Conservation (phyloP, 1,140 invertebrate species). For the Drosophila varians region DNA sequence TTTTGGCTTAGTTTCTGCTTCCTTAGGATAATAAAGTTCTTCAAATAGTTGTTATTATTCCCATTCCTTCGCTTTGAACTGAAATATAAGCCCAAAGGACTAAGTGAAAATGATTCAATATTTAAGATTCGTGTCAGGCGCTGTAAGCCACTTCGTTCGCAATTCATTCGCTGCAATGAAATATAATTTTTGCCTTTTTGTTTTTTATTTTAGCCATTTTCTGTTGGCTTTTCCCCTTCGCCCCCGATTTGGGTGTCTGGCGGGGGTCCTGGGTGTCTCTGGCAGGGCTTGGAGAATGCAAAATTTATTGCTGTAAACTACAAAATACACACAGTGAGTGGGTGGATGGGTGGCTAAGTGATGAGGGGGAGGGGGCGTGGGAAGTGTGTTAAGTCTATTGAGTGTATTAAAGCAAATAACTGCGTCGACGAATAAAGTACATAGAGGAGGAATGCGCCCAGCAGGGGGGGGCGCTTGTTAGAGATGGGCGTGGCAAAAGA, state of each 20-base stretch:
- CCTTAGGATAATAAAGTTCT: too few species aligned
- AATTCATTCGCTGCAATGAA: constrained; percentile 28
- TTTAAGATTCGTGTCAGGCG: not conserved
- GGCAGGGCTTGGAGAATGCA: constrained; percentile 73
- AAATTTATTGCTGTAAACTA: constrained; percentile 79
- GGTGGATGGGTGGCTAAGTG: constrained; percentile 1
- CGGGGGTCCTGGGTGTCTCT: constrained; percentile 35
- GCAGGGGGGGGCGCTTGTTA: not conserved
- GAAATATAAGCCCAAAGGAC: not conserved
- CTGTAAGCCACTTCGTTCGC: not conserved
- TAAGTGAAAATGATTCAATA: not conserved
- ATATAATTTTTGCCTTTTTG: constrained; percentile 20
- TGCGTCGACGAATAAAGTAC: constrained; percentile 76
- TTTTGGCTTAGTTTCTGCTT: too few species aligned
- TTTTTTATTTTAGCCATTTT: not conserved
- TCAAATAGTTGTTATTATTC: too few species aligned
- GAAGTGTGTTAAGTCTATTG: constrained; percentile 82
- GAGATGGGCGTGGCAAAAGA: constrained; percentile 28
- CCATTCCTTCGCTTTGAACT: too few species aligned
- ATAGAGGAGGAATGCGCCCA: constrained; percentile 33
- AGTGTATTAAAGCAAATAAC: constrained; percentile 82
- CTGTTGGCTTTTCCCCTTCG: constrained; percentile 10
- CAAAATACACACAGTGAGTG: constrained; percentile 43
- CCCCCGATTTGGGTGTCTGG: too few species aligned
- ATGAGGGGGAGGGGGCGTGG: constrained; percentile 42